Evolutionary conservation across 1,140 invertebrate genomes (phyloP).

Genomic region (Cyclargus thomasi): DNA sequence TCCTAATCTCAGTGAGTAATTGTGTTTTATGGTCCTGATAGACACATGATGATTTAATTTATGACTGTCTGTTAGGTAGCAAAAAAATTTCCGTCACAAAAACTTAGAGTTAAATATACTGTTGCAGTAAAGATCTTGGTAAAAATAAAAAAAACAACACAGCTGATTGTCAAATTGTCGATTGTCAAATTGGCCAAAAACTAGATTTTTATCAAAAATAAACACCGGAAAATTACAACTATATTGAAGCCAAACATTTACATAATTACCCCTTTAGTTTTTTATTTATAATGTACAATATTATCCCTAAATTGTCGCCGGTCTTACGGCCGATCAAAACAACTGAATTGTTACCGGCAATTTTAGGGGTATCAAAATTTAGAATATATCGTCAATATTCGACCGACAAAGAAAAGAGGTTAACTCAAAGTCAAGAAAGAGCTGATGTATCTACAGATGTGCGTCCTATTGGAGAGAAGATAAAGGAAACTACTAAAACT

Average conservation of each 20-base stretch:
- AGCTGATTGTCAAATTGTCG: not conserved
- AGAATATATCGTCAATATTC: slow-evolving; percentile 43
- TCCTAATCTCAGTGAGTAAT: no score
- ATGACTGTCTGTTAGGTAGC: no score
- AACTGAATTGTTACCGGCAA: slow-evolving; percentile 36
- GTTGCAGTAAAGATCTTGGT: no score
- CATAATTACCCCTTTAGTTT: slow-evolving; percentile 6
- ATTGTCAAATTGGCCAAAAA: not conserved
- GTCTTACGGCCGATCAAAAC: slow-evolving; percentile 34
- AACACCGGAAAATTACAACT: not conserved
- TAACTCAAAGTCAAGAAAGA: slow-evolving; percentile 54
- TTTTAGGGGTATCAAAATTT: slow-evolving; percentile 36
- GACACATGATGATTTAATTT: no score
- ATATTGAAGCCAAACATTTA: not conserved
- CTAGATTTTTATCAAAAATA: not conserved
- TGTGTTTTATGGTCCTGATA: no score
- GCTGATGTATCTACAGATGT: slow-evolving; percentile 77
- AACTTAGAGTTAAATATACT: no score
- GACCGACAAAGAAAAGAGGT: slow-evolving; percentile 44
- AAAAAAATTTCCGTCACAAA: no score
- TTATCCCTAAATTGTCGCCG: slow-evolving; percentile 59
- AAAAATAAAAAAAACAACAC: no score
- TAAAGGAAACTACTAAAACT: slow-evolving; percentile 92
- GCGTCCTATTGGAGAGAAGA: slow-evolving; percentile 80
- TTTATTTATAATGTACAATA: slow-evolving; percentile 43